Evolutionary conservation across 2,797 vertebrate species (phyloP).

Genomic region (Pogoniulus pusillus): DNA sequence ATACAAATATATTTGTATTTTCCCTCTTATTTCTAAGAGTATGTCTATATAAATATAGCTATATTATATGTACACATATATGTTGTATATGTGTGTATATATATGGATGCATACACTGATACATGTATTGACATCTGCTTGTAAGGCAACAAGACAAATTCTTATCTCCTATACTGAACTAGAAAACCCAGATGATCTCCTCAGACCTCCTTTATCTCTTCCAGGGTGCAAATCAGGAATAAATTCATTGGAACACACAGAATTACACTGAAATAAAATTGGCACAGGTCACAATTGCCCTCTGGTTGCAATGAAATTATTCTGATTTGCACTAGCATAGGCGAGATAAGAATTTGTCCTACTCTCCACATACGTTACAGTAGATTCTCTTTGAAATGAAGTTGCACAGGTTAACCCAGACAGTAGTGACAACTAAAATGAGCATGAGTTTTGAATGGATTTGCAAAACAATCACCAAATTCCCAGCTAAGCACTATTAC

Average conservation of each 20-base stretch:
- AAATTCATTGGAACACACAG: slow-evolving; percentile 24
- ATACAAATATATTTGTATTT: slow-evolving; percentile 16
- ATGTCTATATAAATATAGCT: background rate
- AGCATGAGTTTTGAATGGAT: background rate
- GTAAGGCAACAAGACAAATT: slow-evolving; percentile 50
- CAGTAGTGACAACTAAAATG: slow-evolving; percentile 50
- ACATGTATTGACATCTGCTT: slow-evolving; percentile 2
- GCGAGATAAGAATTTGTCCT: slow-evolving; percentile 60
- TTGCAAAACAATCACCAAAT: slow-evolving; percentile 19
- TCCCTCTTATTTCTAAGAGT: slow-evolving; percentile 20
- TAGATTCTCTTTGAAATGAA: slow-evolving; percentile 73
- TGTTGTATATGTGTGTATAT: background rate
- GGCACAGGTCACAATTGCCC: background rate
- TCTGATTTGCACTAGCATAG: slow-evolving; percentile 50
- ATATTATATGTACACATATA: background rate
- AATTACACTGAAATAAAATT: background rate
- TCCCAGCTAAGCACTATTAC: background rate
- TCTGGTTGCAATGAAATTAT: slow-evolving; percentile 39
- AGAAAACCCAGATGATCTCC: slow-evolving; percentile 8
- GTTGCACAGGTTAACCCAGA: slow-evolving; percentile 57
- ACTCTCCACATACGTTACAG: slow-evolving; percentile 11
- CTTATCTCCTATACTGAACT: slow-evolving; percentile 45
- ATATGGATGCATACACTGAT: background rate
- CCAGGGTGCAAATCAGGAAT: slow-evolving; percentile 45
- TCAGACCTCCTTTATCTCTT: background rate